Evolutionary conservation across 2,797 vertebrate species (phyloP).

Genomic region (Aldrovandia affinis): DNA sequence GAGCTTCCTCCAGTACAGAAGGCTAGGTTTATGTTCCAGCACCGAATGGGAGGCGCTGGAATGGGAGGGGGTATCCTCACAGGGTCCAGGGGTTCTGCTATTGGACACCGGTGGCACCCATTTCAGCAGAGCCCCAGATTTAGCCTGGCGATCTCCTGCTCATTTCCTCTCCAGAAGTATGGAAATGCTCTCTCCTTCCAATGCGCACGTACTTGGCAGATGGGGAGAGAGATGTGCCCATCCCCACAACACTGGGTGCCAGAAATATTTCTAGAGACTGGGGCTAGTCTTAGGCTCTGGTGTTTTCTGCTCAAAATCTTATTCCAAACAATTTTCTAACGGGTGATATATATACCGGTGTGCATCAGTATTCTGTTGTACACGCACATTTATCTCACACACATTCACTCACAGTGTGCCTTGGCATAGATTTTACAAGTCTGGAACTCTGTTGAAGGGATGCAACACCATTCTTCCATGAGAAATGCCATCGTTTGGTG

Average conservation of each 20-base stretch:
- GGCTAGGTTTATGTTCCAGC: constrained; percentile 41
- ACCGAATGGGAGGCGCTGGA: not conserved
- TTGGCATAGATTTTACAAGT: no score
- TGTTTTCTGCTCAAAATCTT: constrained; percentile 20
- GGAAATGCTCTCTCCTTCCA: constrained; percentile 50
- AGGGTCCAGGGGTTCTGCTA: constrained; percentile 45
- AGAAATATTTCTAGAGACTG: constrained; percentile 34
- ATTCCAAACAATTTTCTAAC: not conserved
- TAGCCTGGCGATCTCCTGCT: constrained; percentile 41
- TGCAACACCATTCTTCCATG: no score
- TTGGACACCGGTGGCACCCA: constrained; percentile 44
- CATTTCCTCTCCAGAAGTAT: constrained; percentile 52
- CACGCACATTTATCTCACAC: not conserved
- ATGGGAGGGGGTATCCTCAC: not conserved
- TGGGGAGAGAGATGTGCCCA: constrained; percentile 37
- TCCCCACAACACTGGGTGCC: constrained; percentile 33
- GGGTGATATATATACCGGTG: not conserved
- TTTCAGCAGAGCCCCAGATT: constrained; percentile 42
- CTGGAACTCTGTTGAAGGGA: no score
- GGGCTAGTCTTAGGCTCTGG: constrained; percentile 41
- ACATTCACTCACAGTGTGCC: not conserved
- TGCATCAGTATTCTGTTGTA: not conserved
- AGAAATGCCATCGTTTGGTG: no score
- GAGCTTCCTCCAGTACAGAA: constrained; percentile 36
- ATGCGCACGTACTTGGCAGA: constrained; percentile 47